A percentile compares a stretch with the other conserved stretches of the same genome.
These are phyloP conservation scores for Varanus komodoensis DNA, from an alignment of 2,113 vertebrate genomes.

Conservation along the genomic window DNA sequence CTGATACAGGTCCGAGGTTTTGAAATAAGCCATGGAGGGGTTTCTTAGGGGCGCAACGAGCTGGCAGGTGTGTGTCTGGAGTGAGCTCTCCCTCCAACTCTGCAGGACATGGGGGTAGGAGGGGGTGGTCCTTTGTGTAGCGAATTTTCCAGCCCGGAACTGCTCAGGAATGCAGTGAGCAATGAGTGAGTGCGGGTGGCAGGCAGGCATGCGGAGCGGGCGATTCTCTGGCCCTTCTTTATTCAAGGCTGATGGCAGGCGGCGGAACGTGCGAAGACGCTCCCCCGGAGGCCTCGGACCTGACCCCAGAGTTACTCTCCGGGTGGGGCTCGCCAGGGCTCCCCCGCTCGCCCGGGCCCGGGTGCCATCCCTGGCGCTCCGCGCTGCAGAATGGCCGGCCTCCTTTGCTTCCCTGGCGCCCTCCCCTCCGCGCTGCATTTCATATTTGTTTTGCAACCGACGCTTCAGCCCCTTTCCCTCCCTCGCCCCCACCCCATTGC, in stretches of 20 bases:
- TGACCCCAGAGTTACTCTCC: not conserved
- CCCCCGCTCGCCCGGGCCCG: no score
- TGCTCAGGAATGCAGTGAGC: not conserved
- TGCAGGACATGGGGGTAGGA: not conserved
- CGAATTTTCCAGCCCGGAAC: no score
- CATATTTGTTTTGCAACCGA: constrained; percentile 4
- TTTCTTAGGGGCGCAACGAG: no score
- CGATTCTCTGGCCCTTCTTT: not conserved
- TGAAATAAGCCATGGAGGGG: not conserved
- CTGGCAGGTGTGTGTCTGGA: no score
- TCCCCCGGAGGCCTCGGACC: not conserved
- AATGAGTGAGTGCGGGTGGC: not conserved
- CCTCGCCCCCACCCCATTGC: not conserved
- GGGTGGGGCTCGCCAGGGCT: not conserved
- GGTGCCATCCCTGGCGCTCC: not conserved
- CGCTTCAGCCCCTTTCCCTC: not conserved
- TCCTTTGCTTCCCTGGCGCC: not conserved
- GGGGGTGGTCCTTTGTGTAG: no score
- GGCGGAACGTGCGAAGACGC: not conserved
- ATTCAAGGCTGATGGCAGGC: not conserved
- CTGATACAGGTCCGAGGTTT: not conserved
- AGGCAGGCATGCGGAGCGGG: no score
- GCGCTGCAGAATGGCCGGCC: not conserved
- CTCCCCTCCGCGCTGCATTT: not conserved
- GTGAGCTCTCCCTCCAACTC: not conserved